phyloP scores from a whole-genome alignment of 1,140 invertebrate species.

The Papilio aristodemus region DNA sequence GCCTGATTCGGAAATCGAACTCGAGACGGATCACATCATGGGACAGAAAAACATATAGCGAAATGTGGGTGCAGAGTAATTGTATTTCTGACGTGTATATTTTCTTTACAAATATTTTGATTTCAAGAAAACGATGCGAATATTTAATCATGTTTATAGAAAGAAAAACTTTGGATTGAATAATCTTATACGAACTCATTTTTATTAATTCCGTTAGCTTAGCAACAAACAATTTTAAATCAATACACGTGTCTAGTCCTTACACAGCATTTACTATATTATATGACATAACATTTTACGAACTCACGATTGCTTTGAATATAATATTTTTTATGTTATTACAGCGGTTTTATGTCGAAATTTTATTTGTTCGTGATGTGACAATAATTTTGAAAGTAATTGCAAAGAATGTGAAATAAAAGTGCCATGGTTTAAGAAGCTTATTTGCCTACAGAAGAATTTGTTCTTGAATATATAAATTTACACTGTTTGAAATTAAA shows the following conservation, averaged over 20 bases:
- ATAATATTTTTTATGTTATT: background rate
- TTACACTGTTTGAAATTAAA: no score
- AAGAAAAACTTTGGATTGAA: background rate
- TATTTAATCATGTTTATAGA: constrained; percentile 3
- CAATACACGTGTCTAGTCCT: background rate
- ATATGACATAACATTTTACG: background rate
- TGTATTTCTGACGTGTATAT: no score
- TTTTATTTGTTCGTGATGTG: constrained; percentile 6
- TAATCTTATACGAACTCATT: background rate
- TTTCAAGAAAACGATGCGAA: background rate
- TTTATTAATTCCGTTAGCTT: background rate
- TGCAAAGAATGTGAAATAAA: background rate
- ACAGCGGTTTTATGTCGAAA: background rate
- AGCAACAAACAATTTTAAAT: background rate
- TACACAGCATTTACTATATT: background rate
- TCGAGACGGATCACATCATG: no score
- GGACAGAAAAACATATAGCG: no score
- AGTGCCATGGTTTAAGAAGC: background rate
- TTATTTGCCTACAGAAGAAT: background rate
- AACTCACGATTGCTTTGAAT: background rate
- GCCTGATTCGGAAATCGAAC: no score
- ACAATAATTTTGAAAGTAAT: background rate
- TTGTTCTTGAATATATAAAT: no score
- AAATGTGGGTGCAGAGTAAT: no score
- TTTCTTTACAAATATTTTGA: background rate